Evolutionary conservation across 2,797 vertebrate species (phyloP).

Genomic region (Ibycter americanus): DNA sequence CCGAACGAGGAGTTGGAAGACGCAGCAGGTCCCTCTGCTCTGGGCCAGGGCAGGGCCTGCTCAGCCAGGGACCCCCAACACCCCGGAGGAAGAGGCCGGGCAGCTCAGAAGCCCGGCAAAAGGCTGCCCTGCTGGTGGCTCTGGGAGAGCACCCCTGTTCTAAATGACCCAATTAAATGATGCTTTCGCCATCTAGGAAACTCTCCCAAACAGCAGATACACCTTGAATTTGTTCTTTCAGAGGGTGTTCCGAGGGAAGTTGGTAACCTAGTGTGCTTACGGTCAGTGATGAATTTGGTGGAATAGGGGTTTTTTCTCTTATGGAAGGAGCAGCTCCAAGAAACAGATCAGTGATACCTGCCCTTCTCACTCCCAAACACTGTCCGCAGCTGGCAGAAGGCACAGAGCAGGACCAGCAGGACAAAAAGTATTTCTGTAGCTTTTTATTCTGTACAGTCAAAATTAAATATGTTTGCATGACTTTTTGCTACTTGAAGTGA

Average conservation of each 20-base stretch:
- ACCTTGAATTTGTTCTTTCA: not conserved
- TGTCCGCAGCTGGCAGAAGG: not conserved
- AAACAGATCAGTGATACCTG: not conserved
- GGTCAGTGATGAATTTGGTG: not conserved
- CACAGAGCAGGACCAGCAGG: not conserved
- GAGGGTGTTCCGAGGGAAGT: not conserved
- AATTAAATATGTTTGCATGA: not conserved
- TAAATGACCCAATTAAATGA: not conserved
- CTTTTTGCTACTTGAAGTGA: not conserved
- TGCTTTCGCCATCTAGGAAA: not conserved
- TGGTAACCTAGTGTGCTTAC: not conserved
- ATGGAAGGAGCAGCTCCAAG: not conserved
- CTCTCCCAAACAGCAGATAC: not conserved
- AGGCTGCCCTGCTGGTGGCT: fast-evolving
- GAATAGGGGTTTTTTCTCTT: not conserved
- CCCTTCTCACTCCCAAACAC: not conserved
- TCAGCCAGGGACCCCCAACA: fast-evolving
- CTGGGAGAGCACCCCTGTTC: not conserved
- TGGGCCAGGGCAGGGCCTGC: not conserved
- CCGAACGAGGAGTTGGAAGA: not conserved
- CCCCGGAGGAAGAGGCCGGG: not conserved
- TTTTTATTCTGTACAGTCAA: not conserved
- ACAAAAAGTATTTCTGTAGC: not conserved
- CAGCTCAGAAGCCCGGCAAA: not conserved
- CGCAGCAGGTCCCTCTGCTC: fast-evolving